phyloP scores from a whole-genome alignment of 2,113 vertebrate species.

The Solea senegalensis region DNA sequence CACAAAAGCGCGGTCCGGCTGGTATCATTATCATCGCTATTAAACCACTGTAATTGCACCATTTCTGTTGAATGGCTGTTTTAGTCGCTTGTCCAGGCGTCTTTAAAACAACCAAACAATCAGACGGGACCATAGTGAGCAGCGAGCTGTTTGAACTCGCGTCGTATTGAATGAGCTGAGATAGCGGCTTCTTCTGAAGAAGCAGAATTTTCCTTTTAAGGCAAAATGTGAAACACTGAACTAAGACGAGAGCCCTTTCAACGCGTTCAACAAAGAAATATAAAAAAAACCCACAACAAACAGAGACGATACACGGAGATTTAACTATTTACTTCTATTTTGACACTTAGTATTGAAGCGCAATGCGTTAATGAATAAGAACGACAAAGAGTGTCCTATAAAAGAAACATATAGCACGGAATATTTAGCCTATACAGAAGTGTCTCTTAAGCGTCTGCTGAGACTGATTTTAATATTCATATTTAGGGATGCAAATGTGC shows the following conservation, averaged over 20 bases:
- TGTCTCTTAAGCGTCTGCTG: too few species aligned
- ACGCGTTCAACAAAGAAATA: not conserved
- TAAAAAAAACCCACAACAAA: too few species aligned
- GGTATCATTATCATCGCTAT: too few species aligned
- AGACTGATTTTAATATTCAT: too few species aligned
- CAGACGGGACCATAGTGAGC: not conserved
- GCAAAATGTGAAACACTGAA: constrained; percentile 3
- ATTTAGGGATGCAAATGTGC: too few species aligned
- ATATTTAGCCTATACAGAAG: too few species aligned
- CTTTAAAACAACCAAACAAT: too few species aligned
- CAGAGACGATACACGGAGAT: too few species aligned
- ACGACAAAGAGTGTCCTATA: not conserved
- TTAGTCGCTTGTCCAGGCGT: constrained; percentile 23
- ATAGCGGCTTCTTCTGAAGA: constrained; percentile 7
- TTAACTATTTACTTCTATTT: not conserved
- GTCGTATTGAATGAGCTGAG: constrained; percentile 18
- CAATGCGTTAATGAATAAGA: not conserved
- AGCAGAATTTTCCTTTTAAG: not conserved
- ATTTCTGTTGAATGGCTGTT: not conserved
- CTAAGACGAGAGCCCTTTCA: not conserved
- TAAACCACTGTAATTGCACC: too few species aligned
- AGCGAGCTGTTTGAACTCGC: constrained; percentile 22
- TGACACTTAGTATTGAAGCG: not conserved
- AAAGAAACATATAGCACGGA: too few species aligned
- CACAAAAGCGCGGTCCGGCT: too few species aligned